phyloP scores from a whole-genome alignment of 2,888 invertebrate genomes.

The Pheosia tremula region DNA sequence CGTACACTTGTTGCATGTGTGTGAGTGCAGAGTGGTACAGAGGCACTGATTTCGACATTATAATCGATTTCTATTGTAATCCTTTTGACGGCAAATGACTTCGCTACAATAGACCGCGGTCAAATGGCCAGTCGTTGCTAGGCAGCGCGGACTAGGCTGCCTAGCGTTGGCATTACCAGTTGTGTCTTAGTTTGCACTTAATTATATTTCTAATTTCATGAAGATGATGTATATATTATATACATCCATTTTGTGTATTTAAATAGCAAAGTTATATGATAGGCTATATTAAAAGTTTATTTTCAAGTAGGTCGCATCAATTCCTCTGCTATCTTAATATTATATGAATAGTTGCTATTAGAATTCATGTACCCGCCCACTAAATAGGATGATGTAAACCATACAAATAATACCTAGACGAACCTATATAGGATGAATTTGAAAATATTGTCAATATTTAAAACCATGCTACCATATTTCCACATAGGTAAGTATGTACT shows the following conservation, averaged over 20 bases:
- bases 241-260: not conserved
- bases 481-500: too few relatives aligned
- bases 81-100: slow-evolving; percentile 37
- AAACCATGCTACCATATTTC: too few relatives aligned
- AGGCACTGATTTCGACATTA: slow-evolving; percentile 44
- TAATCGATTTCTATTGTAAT: slow-evolving; percentile 46
- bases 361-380: too few relatives aligned
- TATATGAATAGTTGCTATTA: too few relatives aligned
- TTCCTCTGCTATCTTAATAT: not conserved
- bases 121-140: slow-evolving; percentile 19
- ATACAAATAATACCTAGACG: too few relatives aligned
- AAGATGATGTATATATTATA: not conserved
- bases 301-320: too few relatives aligned
- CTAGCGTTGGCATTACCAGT: slow-evolving; percentile 7
- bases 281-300: not conserved
- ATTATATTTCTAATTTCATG: slow-evolving; percentile 4
- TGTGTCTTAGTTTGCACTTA: slow-evolving; percentile 8
- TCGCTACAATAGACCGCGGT: slow-evolving; percentile 24
- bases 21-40: slow-evolving; percentile 11
- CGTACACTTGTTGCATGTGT: slow-evolving; percentile 7
- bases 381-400: too few relatives aligned
- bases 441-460: too few relatives aligned
- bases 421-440: too few relatives aligned
- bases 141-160: slow-evolving; percentile 13
- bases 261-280: not conserved